Percentiles rank a stretch among this genome's conserved stretches.
These are phyloP conservation scores for Pimpla rufipes DNA, from an alignment of 2,888 invertebrate species.

Conservation along the genomic window DNA sequence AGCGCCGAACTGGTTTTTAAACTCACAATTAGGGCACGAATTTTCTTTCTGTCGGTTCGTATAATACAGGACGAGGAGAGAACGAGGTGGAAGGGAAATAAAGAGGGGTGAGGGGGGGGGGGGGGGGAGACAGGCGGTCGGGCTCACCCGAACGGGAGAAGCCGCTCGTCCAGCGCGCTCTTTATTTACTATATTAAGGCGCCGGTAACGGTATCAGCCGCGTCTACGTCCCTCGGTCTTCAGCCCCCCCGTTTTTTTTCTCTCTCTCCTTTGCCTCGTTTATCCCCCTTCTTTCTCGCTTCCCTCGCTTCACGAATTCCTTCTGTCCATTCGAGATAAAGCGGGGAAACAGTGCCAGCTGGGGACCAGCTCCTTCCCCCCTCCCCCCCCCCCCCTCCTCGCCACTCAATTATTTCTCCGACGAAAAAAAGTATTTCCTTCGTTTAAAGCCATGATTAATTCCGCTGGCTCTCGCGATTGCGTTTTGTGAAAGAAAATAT, in stretches of 20 bases:
- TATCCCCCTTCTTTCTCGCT: conserved; percentile 47
- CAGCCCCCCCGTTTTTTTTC: conserved; percentile 28
- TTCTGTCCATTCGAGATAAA: conserved; percentile 74
- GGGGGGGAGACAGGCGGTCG: conserved; percentile 8
- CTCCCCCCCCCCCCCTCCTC: not conserved
- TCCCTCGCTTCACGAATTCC: conserved; percentile 73
- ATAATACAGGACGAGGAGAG: conserved; percentile 60
- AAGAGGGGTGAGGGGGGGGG: conserved; percentile 68
- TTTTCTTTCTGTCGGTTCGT: conserved; percentile 67
- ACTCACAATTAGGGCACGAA: conserved; percentile 71
- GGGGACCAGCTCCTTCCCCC: conserved; percentile 2
- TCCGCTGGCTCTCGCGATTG: not conserved
- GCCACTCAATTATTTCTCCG: not conserved
- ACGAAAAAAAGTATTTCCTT: not conserved
- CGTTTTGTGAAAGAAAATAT: not conserved
- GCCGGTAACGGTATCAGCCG: conserved; percentile 82
- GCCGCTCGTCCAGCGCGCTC: conserved; percentile 79
- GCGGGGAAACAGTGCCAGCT: conserved; percentile 25
- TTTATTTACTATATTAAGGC: conserved; percentile 85
- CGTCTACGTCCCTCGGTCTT: conserved; percentile 69
- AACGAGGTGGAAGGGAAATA: conserved; percentile 73
- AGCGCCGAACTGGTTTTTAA: conserved; percentile 66
- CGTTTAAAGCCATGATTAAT: conserved; percentile 18
- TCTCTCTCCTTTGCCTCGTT: conserved; percentile 48
- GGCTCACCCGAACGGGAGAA: conserved; percentile 73